Evolutionary conservation across 37 sponge, comb jelly and placozoan species (phyloP), one percentile per base, ranked within the genome.

Genomic region (Tethya wilhelma): DNA sequence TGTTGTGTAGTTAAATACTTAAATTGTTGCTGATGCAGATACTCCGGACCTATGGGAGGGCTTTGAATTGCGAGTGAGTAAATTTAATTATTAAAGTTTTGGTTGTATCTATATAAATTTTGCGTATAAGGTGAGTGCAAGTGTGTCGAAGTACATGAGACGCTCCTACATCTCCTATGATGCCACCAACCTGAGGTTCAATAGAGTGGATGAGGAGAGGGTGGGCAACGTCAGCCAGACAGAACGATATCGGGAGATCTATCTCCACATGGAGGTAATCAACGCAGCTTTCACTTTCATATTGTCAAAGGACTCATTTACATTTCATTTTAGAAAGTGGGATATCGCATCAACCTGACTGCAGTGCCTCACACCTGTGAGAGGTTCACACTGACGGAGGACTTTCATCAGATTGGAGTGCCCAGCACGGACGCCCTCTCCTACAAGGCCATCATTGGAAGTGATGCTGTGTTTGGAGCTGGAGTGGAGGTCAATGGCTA

Each of bases 81-180:
- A 58, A 19, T 9, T 2, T n/a, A n/a, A n/a, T n/a, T n/a, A n/a
- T n/a, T n/a, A n/a, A n/a, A n/a, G n/a, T n/a, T n/a, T n/a, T n/a
- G n/a, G n/a, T n/a, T n/a, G n/a, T n/a, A n/a, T n/a, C n/a, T n/a
- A n/a, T n/a, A n/a, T n/a, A n/a, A n/a, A n/a, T n/a, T n/a, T n/a
- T n/a, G n/a, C n/a, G n/a, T n/a, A n/a, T n/a, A n/a, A n/a, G n/a
- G n/a, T n/a, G n/a, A n/a, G n/a, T n/a, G n/a, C n/a, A n/a, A n/a
- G n/a, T n/a, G n/a, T n/a, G n/a, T n/a, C n/a, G 59, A 36, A n/a
- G 28, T 80, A 38, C n/a, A 71, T 38, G 30, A 37, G 71, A 12
- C 25, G 44, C 23, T 59, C 42, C 29, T 36, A 80, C 45, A 68
- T 80, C 60, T 44, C 41, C 53, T 80, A 80, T 41, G 81, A 80